phyloP scores from a whole-genome alignment of 2,113 vertebrate genomes.

The Struthio camelus region DNA sequence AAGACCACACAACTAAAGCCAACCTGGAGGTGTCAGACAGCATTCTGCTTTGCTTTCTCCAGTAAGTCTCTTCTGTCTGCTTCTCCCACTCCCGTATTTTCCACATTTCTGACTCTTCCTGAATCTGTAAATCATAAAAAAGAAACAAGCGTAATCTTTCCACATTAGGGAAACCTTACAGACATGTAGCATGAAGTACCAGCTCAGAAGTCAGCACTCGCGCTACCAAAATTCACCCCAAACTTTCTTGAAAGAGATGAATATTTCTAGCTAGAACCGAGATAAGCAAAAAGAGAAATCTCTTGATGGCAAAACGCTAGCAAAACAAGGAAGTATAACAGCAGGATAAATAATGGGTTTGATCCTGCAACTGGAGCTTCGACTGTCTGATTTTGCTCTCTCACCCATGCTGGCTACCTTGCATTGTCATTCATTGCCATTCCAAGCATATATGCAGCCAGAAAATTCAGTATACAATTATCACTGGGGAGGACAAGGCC shows the following conservation, averaged over 20 bases:
- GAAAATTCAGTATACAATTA: not conserved
- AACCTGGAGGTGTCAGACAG: slow-evolving; percentile 76
- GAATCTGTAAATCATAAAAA: slow-evolving; percentile 81
- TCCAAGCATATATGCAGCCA: accelerated
- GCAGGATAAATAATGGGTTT: not conserved
- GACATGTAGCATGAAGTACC: accelerated
- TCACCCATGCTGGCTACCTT: not conserved
- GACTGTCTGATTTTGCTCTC: not conserved
- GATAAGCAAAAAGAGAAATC: not conserved
- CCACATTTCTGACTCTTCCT: slow-evolving; percentile 98
- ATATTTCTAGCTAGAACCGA: not conserved
- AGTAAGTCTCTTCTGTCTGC: slow-evolving; percentile 76
- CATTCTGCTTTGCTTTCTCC: slow-evolving; percentile 74
- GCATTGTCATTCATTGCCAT: not conserved
- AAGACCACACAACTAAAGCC: not conserved
- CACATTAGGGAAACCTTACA: not conserved
- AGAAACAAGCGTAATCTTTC: not conserved
- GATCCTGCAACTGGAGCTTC: too few relatives aligned
- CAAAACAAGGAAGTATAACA: not conserved
- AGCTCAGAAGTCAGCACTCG: not conserved
- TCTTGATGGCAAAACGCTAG: not conserved
- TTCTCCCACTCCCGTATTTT: slow-evolving; percentile 91
- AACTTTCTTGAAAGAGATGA: not conserved
- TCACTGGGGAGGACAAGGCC: not conserved
- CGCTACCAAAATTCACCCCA: not conserved